Base-by-base conservation (phyloP, 2,113 vertebrate genomes). In the Otis tarda region DNA sequence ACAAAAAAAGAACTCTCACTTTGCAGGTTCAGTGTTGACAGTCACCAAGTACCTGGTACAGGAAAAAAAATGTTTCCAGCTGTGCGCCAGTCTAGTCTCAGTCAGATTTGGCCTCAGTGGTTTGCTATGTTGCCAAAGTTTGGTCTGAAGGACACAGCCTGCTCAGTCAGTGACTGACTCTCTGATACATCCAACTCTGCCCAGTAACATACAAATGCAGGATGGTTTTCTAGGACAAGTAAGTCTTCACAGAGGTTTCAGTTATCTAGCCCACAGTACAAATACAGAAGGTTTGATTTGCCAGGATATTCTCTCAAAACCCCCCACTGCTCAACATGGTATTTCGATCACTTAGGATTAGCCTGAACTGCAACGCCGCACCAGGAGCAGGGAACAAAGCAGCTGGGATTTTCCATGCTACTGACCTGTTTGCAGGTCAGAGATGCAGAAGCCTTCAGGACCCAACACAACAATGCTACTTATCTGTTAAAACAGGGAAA, bases 301-400 rank as follows among this genome's bases (percentile, higher is more conserved):
- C 31, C 21, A 45, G 45, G 39, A 39, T 30, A n/a, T 61, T 91
- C 23, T 59, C 31, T 20, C 55, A 59, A 33, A 89, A 68, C 35
- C 41, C 53, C 28, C 37, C 0, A 0, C 31, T 63, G 65, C 28
- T 52, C 43, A 61, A 49, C 70, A 12, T 0, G 0, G 47, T 61
- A 33, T 9, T 87, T 93, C 0, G 8, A 52, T 61, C 75, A 47
- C 17, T 69, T 23, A 19, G 35, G 24, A 49, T 25, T 41, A 87
- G 45, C 27, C 35, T 81, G 69, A 88, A 24, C 13, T 18, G 23
- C 45, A 90, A 28, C 12, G 8, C 30, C 75, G 30, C n/a, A 41
- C 56, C 12, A 61, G 71, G 12, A 83, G 41, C 45, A 55, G 45
- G 18, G 31, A 79, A 69, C 14, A 55, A 79, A 79, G 22, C 3